Evolutionary conservation across 2,113 vertebrate genomes (phyloP), one percentile per base, ranked within the genome.

Genomic region (Acrocephalus kingi): DNA sequence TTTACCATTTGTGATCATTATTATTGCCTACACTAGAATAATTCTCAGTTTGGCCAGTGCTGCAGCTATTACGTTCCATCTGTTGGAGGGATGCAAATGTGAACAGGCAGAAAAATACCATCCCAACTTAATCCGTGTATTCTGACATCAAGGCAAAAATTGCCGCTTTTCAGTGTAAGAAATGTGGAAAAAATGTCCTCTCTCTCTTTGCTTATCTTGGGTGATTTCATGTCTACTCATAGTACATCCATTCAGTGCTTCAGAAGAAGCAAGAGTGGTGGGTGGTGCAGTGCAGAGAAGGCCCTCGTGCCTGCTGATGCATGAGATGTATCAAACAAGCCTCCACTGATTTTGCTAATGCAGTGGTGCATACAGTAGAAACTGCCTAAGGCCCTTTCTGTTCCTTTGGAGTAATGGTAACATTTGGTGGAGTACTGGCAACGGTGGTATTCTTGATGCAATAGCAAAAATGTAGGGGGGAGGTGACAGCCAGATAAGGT

Each of bases 41-140:
- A 87, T 90, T 93, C 73, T 92, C 51, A 56, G 48, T 89, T 84
- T 95, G 92, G 72, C 73, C 88, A 84, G 19, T 7, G 80, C 83
- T 79, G 46, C 54, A 62, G 63, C 48, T 92, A 75, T 54, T 84
- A 61, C 62, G 15, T 88, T 92, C 79, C 85, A 78, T 96, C 95
- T 96, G 92, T 88, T 68, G 52, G 79, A 93, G 64, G 84, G 20
- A 77, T 80, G 54, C 61, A 84, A 77, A 67, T 85, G 59, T 81
- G 88, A 92, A 63, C n/a, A 86, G 79, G 72, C 79, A 75, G 75
- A 86, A 93, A 95, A 96, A 92, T 52, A 55, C 31, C 46, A 43
- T 68, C 78, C 28, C 35, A 49, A 48, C 39, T 74, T n/a, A 71
- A 74, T 77, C 51, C 30, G 31, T 74, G 33, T 52, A 86, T 71